Conservation (phyloP, 2,797 vertebrate species). For the Myotis daubentonii region DNA sequence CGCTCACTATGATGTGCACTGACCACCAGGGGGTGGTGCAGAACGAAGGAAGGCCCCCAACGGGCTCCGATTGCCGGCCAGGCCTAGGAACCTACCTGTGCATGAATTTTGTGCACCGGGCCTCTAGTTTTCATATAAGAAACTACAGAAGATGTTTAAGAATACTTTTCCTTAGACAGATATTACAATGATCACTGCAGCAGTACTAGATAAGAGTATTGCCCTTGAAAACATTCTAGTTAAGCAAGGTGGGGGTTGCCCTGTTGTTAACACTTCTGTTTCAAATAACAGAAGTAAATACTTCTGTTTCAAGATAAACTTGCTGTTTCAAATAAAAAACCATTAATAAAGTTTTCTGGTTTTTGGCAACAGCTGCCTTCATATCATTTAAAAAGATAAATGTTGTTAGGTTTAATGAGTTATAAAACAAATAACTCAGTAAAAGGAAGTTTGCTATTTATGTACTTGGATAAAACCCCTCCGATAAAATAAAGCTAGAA, state of each 20-base stretch:
- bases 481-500: background rate
- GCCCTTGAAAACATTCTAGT: background rate
- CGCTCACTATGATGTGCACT: too few species aligned
- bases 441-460: conserved; percentile 1
- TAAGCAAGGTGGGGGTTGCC: background rate
- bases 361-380: background rate
- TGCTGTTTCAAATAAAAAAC: conserved; percentile 29
- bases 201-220: background rate
- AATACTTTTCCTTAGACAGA: background rate
- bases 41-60: too few species aligned
- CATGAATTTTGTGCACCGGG: too few species aligned
- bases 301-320: background rate
- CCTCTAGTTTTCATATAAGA: background rate
- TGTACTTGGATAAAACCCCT: background rate
- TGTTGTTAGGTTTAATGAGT: background rate
- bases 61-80: accelerated
- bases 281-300: too few species aligned
- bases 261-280: background rate
- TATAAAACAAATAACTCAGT: background rate
- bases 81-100: too few species aligned
- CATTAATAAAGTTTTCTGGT: background rate
- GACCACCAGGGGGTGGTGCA: too few species aligned
- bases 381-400: background rate
- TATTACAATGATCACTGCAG: background rate
- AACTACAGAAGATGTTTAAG: background rate